phyloP scores from a whole-genome alignment of 2,888 invertebrate genomes.

The Pristionchus maxplancki region DNA sequence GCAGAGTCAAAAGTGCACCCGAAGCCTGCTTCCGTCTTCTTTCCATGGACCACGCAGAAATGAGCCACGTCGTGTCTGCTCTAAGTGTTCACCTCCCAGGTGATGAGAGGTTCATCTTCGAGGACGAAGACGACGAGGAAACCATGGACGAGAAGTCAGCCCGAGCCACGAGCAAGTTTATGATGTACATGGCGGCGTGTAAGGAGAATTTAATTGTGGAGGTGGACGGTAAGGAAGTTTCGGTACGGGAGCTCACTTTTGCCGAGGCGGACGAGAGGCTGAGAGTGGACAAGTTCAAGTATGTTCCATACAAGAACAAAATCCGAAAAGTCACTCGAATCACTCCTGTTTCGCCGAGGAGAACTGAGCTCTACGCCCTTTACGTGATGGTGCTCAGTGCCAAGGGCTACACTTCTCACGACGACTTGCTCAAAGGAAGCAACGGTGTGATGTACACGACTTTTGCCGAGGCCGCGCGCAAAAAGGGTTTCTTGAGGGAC shows the following conservation, averaged over 20 bases:
- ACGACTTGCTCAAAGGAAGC: not conserved
- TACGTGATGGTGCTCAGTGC: slow-evolving; percentile 21
- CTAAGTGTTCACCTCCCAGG: slow-evolving; percentile 22
- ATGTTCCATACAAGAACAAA: slow-evolving; percentile 6
- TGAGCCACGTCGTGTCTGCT: not conserved
- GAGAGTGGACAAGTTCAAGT: not conserved
- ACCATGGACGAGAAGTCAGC: not conserved
- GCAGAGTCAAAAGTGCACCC: slow-evolving; percentile 7
- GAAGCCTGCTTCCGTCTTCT: not conserved
- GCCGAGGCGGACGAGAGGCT: not conserved
- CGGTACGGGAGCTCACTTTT: not conserved
- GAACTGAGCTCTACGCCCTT: slow-evolving; percentile 10
- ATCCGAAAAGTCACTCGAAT: not conserved
- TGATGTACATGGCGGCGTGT: not conserved
- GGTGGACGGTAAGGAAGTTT: not conserved
- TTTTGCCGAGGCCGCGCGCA: slow-evolving; percentile 37
- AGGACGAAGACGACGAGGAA: slow-evolving; percentile 20
- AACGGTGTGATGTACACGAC: not conserved
- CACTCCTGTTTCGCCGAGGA: not conserved
- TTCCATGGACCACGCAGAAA: not conserved
- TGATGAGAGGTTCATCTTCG: not conserved
- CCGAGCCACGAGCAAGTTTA: not conserved
- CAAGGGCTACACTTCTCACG: not conserved
- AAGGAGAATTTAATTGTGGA: not conserved
- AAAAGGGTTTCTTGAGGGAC: slow-evolving; percentile 18